Evolutionary conservation across 2,113 vertebrate genomes (phyloP), one percentile per base, ranked within the genome.

Genomic region (Rattus norvegicus): DNA sequence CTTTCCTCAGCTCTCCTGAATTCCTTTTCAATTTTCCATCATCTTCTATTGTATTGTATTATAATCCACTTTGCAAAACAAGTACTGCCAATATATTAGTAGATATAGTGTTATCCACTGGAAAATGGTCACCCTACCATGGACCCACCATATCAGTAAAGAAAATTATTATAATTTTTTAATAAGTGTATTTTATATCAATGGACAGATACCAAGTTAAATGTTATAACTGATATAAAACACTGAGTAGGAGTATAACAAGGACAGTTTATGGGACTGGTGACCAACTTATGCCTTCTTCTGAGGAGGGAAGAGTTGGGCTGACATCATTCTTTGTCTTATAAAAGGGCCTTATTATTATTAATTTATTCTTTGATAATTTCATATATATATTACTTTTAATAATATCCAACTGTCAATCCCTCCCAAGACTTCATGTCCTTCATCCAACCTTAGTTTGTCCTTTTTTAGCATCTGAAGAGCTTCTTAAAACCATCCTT

Each of bases 201-300:
- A 83, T 13, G 2, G 28, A 96, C 28, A 49, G 24, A 65, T 4
- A 59, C 14, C 20, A 61, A 67, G 49, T 49, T 39, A 69, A 49
- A 19, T 24, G 30, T 69, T n/a, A 52, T 88, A 22, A 36, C 30
- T 39, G n/a, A 17, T 9, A 49, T 1, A 14, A 56, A 19, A 19
- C 5, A 8, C 63, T 20, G 2, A 7, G 12, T 0, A 72, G 56
- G 22, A 56, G 2, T 3, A 0, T 28, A n/a, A 30, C 11, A 72
- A 10, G 61, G 14, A 36, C 36, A n/a, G 33, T 43, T 63, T 52
- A 49, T 22, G 36, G 13, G 39, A 67, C 72, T 39, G 26, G 59
- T 43, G 47, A 73, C 69, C n/a, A 77, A 39, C 43, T 30, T 47
- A 19, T 63, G 14, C 36, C 56, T 61, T n/a, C 33, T 87, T 3